A percentile compares a stretch with the other conserved stretches of the same genome.
These are phyloP conservation scores for Gymnobelideus leadbeateri DNA, from an alignment of 2,113 vertebrate species.

Conservation along the genomic window DNA sequence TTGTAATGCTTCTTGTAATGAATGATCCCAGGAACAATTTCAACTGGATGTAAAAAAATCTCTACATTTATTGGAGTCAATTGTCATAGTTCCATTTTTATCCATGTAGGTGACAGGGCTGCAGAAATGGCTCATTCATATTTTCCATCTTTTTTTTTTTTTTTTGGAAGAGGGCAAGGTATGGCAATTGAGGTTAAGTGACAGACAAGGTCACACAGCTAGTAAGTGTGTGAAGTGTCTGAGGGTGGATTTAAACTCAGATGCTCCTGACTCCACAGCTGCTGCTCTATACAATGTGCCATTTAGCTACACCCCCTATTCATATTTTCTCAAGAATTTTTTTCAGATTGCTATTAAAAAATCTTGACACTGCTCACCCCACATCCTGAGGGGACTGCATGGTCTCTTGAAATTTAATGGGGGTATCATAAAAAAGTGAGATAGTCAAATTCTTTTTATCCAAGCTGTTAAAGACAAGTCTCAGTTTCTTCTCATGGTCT, in stretches of 20 bases:
- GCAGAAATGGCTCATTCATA: conserved; percentile 93
- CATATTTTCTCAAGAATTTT: conserved; percentile 96
- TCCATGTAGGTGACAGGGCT: conserved; percentile 98
- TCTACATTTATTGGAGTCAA: conserved; percentile 97
- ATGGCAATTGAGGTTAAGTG: no score
- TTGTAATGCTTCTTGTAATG: conserved; percentile 98
- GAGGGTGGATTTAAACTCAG: no score
- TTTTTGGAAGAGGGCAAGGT: no score
- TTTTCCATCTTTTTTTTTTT: conserved; percentile 82
- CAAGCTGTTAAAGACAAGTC: conserved; percentile 95
- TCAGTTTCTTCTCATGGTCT: conserved; percentile 96
- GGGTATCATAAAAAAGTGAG: conserved; percentile 83
- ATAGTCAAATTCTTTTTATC: conserved; percentile 91
- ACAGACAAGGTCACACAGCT: no score
- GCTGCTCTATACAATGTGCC: no score
- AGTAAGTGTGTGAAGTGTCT: no score
- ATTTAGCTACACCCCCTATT: conserved; percentile 61
- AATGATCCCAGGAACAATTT: conserved; percentile 97
- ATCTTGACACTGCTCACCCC: conserved; percentile 89
- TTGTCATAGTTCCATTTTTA: conserved; percentile 97
- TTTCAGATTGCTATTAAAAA: conserved; percentile 95
- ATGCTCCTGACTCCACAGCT: no score
- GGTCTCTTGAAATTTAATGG: conserved; percentile 95
- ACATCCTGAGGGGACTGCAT: conserved; percentile 95
- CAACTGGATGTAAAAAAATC: conserved; percentile 93